Evolutionary conservation across 1,140 invertebrate species (phyloP), one percentile per base, ranked within the genome.

Genomic region (Pseudoatta argentina): DNA sequence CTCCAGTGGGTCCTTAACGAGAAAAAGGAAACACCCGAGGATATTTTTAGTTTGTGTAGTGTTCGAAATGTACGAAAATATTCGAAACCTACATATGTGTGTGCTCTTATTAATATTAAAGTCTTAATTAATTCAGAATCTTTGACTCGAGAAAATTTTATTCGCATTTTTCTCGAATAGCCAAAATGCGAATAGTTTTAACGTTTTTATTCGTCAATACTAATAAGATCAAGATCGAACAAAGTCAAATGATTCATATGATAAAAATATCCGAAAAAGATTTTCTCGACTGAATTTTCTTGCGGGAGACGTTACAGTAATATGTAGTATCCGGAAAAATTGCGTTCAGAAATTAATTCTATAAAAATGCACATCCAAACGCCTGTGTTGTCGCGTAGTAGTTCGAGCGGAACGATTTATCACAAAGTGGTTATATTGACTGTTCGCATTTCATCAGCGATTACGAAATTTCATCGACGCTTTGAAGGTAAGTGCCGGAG

Each of bases 391-490:
- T 18, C 8, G 21, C 30, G 12, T 39, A 30, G 24, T 21, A 21
- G 44, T 14, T 63, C 14, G 72, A 44, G 39, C 71, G 39, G 10
- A 82, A 82, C 53, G 34, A 57, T 59, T 51, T 51, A 55, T 75
- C 55, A 18, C 44, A 6, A 39, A 18, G 3, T 21, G 51, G 39
- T 27, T 30, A 24, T 55, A 75, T 51, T 21, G 61, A 77, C 48
- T 24, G 30, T 24, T 53, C 71, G 71, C 48, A 7, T 83, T 82
- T 27, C 39, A 83, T 71, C 75, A 48, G 48, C n/a, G 5, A 10
- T 86, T 81, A 63, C 77, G 64, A 86, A 82, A 86, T 55, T 82
- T 82, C 57, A n/a, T 51, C 21, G 14, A 34, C 75, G 21, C 7
- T 85, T 88, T 63, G 75, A 81, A 44, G 59, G 44, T 81, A 76